Evolutionary conservation across 2,888 invertebrate genomes (phyloP), one percentile per base, ranked within the genome.

Genomic region (Physocephala rufipes): DNA sequence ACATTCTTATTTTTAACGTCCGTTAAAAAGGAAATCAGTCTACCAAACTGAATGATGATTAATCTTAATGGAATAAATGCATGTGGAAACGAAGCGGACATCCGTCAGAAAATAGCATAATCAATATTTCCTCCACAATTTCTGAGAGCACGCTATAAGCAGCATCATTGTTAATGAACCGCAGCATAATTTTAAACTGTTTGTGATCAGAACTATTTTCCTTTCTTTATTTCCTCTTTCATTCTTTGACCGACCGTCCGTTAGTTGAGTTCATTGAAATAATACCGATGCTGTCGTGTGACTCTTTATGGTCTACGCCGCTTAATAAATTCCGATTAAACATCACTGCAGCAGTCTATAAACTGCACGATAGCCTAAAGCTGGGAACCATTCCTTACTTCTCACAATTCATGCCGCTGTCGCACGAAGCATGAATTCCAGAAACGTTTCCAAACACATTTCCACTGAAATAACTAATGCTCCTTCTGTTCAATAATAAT

Each of bases 281-380:
- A 70, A 43, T 61, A 61, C 45, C 26, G 58, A 26, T 70, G 61
- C 36, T 4, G 62, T 47, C 65, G 62, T 74, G 74, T 69, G 72
- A 76, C 79, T 81, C 78, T 82, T 82, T 82, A 82, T 82, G 83
- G 82, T 79, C 81, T 79, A 82, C 82, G 81, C 79, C 81, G 73
- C 72, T 72, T 83, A 83, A 83, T 83, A 83, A 82, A 76, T 83
- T 82, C 82, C 80, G 82, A 82, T 82, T 82, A 83, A 82, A 79
- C 81, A 79, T 79, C 79, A 64, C 66, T 43, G 64, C 65, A 53
- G 45, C 24, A 5, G 75, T 72, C 74, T 74, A 75, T 76, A 73
- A 73, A 72, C 71, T 53, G 51, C 61, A 30, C 69, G 53, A 49
- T 45, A 15, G 45, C 21, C 28, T 66, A 9, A 36, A 7, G 36